Evolutionary conservation across 2,888 invertebrate genomes (phyloP).

Genomic region (Elegia similella): DNA sequence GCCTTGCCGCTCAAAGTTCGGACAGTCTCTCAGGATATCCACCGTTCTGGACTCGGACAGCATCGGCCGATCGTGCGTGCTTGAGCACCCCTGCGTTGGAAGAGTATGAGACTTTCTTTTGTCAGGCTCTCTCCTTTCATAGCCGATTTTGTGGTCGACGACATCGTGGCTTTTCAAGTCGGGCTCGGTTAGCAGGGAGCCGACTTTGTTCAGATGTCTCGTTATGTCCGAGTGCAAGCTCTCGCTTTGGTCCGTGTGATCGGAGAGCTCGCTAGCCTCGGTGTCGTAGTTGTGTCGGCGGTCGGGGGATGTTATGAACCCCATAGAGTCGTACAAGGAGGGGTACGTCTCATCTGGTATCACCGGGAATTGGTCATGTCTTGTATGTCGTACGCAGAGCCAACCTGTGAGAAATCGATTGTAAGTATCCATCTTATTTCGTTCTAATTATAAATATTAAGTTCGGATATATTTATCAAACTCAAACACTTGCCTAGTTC

Average conservation of each 20-base stretch:
- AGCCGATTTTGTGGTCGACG: conserved; percentile 47
- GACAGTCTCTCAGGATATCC: conserved; percentile 76
- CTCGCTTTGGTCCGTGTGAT: conserved; percentile 75
- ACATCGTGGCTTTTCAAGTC: conserved; percentile 54
- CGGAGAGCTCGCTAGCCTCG: conserved; percentile 71
- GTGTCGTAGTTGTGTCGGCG: conserved; percentile 60
- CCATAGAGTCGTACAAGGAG: conserved; percentile 63
- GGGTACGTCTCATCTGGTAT: conserved; percentile 85
- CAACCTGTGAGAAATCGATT: conserved; percentile 76
- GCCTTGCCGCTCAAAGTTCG: conserved; percentile 55
- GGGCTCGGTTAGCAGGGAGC: conserved; percentile 42
- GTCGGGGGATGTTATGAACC: conserved; percentile 61
- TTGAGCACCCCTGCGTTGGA: conserved; percentile 76
- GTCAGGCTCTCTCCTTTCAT: conserved; percentile 49
- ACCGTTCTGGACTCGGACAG: conserved; percentile 86
- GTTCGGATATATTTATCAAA: no score
- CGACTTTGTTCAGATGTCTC: conserved; percentile 43
- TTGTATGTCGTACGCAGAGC: conserved; percentile 88
- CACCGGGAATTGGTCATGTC: conserved; percentile 89
- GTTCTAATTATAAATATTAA: no score
- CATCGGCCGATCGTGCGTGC: conserved; percentile 84
- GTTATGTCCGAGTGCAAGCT: conserved; percentile 63
- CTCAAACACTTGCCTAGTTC: conserved; percentile 81
- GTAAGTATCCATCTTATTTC: not conserved
- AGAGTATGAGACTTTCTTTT: conserved; percentile 80